A percentile compares a stretch with the other conserved stretches of the same genome.
Conservation (phyloP, 1,140 invertebrate genomes). For the Ptiloglossa arizonensis region DNA sequence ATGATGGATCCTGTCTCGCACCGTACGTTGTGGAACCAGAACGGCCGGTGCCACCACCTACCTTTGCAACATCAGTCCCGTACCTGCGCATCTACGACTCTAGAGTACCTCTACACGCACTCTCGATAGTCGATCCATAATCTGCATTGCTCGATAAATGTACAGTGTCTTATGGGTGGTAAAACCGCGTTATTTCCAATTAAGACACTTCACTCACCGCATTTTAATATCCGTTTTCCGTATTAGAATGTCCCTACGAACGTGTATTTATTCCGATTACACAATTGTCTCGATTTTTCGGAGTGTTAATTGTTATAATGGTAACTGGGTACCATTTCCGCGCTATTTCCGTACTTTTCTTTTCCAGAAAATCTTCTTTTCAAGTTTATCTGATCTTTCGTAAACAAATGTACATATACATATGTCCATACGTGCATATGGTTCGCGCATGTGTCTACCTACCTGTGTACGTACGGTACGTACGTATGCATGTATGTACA, state of each 20-base stretch:
- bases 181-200: conserved; percentile 61
- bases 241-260: conserved; percentile 21
- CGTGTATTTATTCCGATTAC: conserved; percentile 14
- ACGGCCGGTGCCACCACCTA: conserved; percentile 65
- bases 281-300: conserved; percentile 9
- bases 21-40: conserved; percentile 66
- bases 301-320: background rate
- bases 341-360: conserved; percentile 1
- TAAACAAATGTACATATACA: background rate
- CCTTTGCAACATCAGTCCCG: conserved; percentile 64
- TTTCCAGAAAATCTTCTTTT: conserved; percentile 14
- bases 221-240: conserved; percentile 9
- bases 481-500: background rate
- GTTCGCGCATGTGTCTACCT: background rate
- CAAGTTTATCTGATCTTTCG: background rate
- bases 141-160: conserved; percentile 60
- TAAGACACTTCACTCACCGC: conserved; percentile 51
- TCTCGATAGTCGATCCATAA: conserved; percentile 76
- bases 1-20: conserved; percentile 62
- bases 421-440: background rate
- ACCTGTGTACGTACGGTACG: background rate
- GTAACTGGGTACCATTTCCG: background rate
- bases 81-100: conserved; percentile 73
- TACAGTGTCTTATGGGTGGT: conserved; percentile 51
- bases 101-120: conserved; percentile 79